Evolutionary conservation across 2,113 vertebrate genomes (phyloP), one percentile per base, ranked within the genome.

Genomic region (Perca schrenkii): DNA sequence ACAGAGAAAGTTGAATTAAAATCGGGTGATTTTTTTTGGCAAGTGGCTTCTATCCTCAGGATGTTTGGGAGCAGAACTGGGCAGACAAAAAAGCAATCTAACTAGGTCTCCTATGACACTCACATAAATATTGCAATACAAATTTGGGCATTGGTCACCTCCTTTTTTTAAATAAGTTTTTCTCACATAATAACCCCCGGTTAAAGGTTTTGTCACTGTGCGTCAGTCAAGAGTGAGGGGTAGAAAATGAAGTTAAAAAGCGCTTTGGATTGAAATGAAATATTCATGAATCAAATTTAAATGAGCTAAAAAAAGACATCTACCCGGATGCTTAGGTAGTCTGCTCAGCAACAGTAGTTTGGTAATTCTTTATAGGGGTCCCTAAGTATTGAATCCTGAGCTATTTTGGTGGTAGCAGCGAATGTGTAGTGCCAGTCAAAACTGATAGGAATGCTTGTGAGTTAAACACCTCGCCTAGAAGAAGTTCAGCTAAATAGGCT

Each of bases 241-340:
- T 63, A 80, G 69, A 83, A 93, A 90, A 88, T 83, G 43, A 86
- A 84, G 92, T 89, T 94, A 91, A 93, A 92, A 80, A 88, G 74
- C 31, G 77, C 79, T 93, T 91, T 87, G 86, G 87, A 92, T 90
- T 76, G 67, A 71, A 63, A 92, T 94, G 69, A 90, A 94, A 93
- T 93, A 94, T 95, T 91, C 88, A 94, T 92, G 91, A 93, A 73
- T 89, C 67, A 60, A 84, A 94, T 94, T 91, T 92, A 88, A 94
- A 94, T 93, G 94, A 91, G 87, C 90, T 92, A 78, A 73, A 89
- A 82, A 87, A 89, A 87, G 82, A 88, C 79, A 84, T 84, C 92
- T 80, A 50, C 66, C 61, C 78, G 70, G 86, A 92, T 89, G 79
- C 88, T 77, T 66, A 84, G 83, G 85, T 69, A 77, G 68, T 81